Evolutionary conservation across 2,113 vertebrate genomes (phyloP).

Genomic region (Cranoglanis bouderius): DNA sequence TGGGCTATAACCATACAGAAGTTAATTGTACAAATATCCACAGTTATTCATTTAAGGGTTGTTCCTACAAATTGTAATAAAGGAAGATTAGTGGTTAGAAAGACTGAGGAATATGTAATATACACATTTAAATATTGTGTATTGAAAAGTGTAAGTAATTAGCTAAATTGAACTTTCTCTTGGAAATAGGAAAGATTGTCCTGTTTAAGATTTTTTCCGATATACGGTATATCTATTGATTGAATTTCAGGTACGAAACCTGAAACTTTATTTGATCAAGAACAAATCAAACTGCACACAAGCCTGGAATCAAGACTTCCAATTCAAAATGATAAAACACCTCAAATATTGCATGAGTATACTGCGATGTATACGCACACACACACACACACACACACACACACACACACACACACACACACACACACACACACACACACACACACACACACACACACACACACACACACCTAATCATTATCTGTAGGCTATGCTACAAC

Average conservation of each 20-base stretch:
- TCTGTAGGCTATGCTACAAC: neutral
- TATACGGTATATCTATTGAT: neutral
- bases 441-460: too few species aligned
- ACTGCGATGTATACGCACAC: neutral
- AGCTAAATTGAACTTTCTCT: neutral
- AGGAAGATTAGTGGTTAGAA: neutral
- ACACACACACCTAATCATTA: neutral
- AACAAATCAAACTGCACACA: neutral
- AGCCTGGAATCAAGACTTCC: neutral
- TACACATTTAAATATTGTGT: neutral
- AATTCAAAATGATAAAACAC: neutral
- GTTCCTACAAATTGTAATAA: neutral
- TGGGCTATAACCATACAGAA: neutral
- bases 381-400: slow-evolving; percentile 5
- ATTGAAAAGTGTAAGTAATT: neutral
- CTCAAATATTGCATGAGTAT: neutral
- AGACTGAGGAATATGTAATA: neutral
- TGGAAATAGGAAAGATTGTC: neutral
- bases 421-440: neutral
- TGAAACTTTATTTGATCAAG: neutral
- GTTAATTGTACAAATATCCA: neutral
- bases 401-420: neutral
- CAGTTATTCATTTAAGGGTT: neutral
- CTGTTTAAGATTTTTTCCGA: neutral
- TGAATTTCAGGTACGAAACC: neutral